Evolutionary conservation across 1,140 invertebrate genomes (phyloP), one percentile per base, ranked within the genome.

Genomic region (Papilio glaucus): DNA sequence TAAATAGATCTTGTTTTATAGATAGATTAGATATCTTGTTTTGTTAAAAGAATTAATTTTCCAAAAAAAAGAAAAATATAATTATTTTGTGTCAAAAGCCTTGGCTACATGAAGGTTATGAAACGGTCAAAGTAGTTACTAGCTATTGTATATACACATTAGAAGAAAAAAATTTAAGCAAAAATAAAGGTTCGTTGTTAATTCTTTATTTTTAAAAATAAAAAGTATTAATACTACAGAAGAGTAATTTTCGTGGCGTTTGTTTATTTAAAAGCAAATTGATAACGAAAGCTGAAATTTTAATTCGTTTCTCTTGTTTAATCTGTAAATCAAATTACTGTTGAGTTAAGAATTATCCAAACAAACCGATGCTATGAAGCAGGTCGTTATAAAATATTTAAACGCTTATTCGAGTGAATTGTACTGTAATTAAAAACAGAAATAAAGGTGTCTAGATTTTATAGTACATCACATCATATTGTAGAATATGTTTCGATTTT

Each of bases 251-350:
- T 9, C 49, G 49, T 53, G 21, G 49, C 49, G 21, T 53, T 24
- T 53, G 49, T 53, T 53, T 53, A 24, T 53, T 53, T 53, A 10
- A 12, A 24, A 21, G 49, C 49, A 53, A 53, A 24, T 24, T 53
- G 9, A 53, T 53, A 53, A 53, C 49, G 49, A 53, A 53, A 53
- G 49, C 49, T 53, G 18, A 49, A 49, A 49, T 53, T 24, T 53
- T 53, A 53, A 53, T 53, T 53, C 18, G 49, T 24, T 53, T 24
- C 49, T 3, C 2, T 53, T 53, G 21, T 24, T 53, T 53, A 24
- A 53, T 53, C 21, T 24, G 49, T 53, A 53, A 53, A 53, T 53
- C 21, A 53, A 53, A 53, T 24, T 24, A 53, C 8, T 57, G 12
- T 57, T 13, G 49, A 57, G 49, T 57, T 57, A 57, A 57, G 49